A percentile compares a stretch with the other conserved stretches of the same genome.
Evolutionary conservation across 2,797 vertebrate species (phyloP).

Genomic region (Fistularia tabacaria): DNA sequence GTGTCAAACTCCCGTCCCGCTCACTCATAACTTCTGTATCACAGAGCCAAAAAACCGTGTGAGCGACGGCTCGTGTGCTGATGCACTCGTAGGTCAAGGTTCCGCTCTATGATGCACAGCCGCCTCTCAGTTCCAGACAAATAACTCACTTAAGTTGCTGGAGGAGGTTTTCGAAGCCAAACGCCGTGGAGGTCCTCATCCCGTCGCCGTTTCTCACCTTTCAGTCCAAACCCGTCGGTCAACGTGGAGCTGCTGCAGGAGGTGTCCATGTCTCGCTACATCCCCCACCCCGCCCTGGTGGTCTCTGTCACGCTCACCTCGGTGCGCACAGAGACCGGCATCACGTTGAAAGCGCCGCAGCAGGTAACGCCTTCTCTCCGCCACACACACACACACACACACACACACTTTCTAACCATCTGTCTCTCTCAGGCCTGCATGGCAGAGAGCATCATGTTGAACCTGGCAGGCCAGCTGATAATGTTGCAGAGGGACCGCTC

Average conservation of each 20-base stretch:
- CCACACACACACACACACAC: neutral
- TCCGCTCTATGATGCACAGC: too few relatives aligned
- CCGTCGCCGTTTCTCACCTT: conserved; percentile 2
- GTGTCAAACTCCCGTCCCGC: too few relatives aligned
- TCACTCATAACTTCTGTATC: too few relatives aligned
- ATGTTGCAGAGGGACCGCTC: conserved; percentile 98
- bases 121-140: too few relatives aligned
- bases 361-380: conserved; percentile 76
- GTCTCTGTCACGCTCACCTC: conserved; percentile 96
- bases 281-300: conserved; percentile 94
- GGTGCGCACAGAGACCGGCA: conserved; percentile 95
- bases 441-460: conserved; percentile 98
- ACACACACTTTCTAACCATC: neutral
- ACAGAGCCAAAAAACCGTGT: too few relatives aligned
- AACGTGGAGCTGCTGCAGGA: conserved; percentile 92
- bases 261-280: conserved; percentile 98
- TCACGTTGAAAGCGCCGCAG: conserved; percentile 94
- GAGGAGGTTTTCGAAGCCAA: too few relatives aligned
- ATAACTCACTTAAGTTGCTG: too few relatives aligned
- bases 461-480: conserved; percentile 96
- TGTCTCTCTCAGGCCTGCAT: conserved; percentile 80
- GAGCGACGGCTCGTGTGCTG: too few relatives aligned
- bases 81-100: too few relatives aligned
- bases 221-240: conserved; percentile 83
- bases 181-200: too few relatives aligned